Percentiles rank a stretch among this genome's conserved stretches.
These are phyloP conservation scores for Mionectes macconnelli DNA, from an alignment of 2,113 vertebrate genomes.

Conservation along the genomic window DNA sequence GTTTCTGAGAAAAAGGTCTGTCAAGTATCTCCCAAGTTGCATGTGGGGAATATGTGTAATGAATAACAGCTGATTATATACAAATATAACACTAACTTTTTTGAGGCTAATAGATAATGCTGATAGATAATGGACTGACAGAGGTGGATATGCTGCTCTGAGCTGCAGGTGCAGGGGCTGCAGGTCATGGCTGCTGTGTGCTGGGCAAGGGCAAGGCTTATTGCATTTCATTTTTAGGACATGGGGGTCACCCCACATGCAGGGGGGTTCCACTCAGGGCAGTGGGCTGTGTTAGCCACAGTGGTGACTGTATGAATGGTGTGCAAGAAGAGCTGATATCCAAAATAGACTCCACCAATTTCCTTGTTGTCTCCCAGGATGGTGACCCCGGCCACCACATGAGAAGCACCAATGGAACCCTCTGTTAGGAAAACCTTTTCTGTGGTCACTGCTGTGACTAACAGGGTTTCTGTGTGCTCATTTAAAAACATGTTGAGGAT, in stretches of 20 bases:
- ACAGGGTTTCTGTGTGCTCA: not conserved
- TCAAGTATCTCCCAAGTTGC: not conserved
- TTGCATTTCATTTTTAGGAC: not conserved
- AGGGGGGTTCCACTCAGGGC: too few species aligned
- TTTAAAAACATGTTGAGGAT: not conserved
- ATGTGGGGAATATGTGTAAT: not conserved
- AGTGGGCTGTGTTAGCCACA: not conserved
- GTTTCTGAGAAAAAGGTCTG: not conserved
- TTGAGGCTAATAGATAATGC: not conserved
- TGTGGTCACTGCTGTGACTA: conserved; percentile 27
- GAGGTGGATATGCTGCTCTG: not conserved
- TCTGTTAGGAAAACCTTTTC: not conserved
- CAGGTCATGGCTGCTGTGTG: not conserved
- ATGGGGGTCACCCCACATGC: not conserved
- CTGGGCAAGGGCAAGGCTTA: not conserved
- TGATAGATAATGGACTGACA: not conserved
- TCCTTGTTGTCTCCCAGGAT: not conserved
- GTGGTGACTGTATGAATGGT: not conserved
- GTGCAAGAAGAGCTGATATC: not conserved
- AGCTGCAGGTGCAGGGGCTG: not conserved
- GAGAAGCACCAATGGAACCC: not conserved
- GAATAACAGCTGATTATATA: not conserved
- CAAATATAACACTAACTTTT: not conserved
- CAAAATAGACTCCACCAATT: not conserved
- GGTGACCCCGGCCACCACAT: not conserved